Conservation (phyloP, 2,113 vertebrate genomes). For the Rhea pennata region DNA sequence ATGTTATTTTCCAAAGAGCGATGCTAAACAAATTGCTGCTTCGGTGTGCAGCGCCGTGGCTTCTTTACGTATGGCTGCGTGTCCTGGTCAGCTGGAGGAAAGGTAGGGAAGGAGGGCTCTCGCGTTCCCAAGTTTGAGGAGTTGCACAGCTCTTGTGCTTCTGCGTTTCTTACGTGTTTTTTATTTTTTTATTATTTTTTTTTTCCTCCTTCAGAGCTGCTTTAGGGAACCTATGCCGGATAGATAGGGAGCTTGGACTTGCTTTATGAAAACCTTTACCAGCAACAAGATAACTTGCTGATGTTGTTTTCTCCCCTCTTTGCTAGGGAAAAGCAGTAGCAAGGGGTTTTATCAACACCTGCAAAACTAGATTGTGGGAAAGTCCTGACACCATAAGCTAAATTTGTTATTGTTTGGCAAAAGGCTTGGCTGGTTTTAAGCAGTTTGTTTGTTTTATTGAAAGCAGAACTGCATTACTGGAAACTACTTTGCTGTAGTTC, state of each 20-base stretch:
- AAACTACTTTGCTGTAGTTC: conserved; percentile 82
- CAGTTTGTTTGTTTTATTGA: conserved; percentile 85
- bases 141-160: neutral
- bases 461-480: conserved; percentile 75
- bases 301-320: conserved; percentile 16
- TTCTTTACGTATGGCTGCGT: neutral
- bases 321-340: conserved; percentile 38
- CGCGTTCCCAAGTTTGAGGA: conserved; percentile 6
- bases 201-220: neutral
- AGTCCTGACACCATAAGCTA: conserved; percentile 71
- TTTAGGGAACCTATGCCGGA: neutral
- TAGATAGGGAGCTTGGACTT: neutral
- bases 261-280: conserved; percentile 33
- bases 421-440: conserved; percentile 74
- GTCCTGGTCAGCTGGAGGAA: conserved; percentile 7
- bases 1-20: neutral
- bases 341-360: conserved; percentile 72
- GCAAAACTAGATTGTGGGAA: conserved; percentile 80
- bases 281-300: neutral
- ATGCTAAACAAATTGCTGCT: neutral
- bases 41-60: neutral
- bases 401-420: conserved; percentile 84
- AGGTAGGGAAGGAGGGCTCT: conserved; percentile 16
- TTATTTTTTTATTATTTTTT: too few species aligned
- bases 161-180: neutral